Percentiles rank a stretch among this genome's conserved stretches.
phyloP scores from a whole-genome alignment of 2,113 vertebrate genomes.

The Larimichthys polyactis region DNA sequence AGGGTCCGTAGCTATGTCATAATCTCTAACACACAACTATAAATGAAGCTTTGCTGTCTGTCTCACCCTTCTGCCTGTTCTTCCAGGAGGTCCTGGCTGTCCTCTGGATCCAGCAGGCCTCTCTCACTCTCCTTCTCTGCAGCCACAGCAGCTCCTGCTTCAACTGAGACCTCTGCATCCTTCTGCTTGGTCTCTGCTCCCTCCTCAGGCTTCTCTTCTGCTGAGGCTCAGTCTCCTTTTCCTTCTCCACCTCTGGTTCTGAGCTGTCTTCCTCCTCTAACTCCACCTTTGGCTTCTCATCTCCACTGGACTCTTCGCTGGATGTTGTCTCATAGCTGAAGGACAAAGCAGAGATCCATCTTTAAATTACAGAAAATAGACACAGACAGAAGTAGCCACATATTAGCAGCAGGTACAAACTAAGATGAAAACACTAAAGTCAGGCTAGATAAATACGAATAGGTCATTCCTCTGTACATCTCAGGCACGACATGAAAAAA shows the following conservation, averaged over 20 bases:
- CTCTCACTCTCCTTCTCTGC: slow-evolving; percentile 55
- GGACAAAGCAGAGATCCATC: slow-evolving; percentile 5
- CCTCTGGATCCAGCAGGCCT: slow-evolving; percentile 67
- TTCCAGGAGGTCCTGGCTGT: slow-evolving; percentile 69
- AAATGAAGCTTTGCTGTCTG: not conserved
- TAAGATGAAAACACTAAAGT: slow-evolving; percentile 24
- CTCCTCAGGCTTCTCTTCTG: slow-evolving; percentile 54
- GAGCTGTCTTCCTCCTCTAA: slow-evolving; percentile 81
- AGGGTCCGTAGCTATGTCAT: not conserved
- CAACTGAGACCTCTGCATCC: slow-evolving; percentile 67
- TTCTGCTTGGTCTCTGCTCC: slow-evolving; percentile 76
- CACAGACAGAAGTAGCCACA: slow-evolving; percentile 18
- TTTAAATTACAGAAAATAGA: not conserved
- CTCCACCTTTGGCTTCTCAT: slow-evolving; percentile 87
- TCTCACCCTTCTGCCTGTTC: slow-evolving; percentile 80
- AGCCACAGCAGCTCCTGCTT: slow-evolving; percentile 56
- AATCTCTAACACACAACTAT: not conserved
- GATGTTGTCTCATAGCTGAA: slow-evolving; percentile 95
- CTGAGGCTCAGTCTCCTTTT: slow-evolving; percentile 82
- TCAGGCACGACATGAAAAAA: slow-evolving; percentile 41
- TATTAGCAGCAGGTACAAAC: slow-evolving; percentile 27
- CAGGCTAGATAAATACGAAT: slow-evolving; percentile 37
- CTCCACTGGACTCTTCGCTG: slow-evolving; percentile 94
- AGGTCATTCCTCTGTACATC: slow-evolving; percentile 18
- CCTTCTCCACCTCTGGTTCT: slow-evolving; percentile 58